Base-by-base conservation (phyloP, 2,888 invertebrate species). In the Caenorhabditis angaria region DNA sequence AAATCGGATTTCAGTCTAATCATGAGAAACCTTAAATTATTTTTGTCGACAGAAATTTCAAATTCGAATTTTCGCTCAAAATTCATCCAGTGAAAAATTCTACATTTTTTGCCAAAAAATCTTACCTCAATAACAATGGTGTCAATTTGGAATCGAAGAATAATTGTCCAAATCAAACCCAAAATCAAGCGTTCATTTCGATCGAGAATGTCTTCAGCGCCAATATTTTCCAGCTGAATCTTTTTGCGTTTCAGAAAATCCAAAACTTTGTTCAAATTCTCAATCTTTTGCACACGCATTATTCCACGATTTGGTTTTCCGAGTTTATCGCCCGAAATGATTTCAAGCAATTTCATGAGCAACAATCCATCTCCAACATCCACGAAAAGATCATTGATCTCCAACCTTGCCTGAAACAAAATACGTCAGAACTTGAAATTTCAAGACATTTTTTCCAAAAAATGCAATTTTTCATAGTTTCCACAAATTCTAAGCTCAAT, bases 111-210 rank as follows among this genome's bases (percentile, higher is more conserved):
- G n/a, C n/a, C n/a, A n/a, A n/a, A n/a, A 58, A 5, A 10, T 6
- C 61, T 48, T 32, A 95, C 94, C 89, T 95, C 95, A 84, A 96
- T 95, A 90, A 95, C 95, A 85, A 96, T 96, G 91, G 95, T 95
- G 89, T 96, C 97, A 85, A 99, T 99, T 91, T 97, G 97, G 91
- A 99, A 99, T 74, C 97, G 91, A 80, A 99, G 91, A 90, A 99
- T 99, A 88, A 99, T 99, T 72, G 97, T 99, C 97, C 97, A 99
- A 83, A 99, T 96, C 61, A 99, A 91, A 83, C 97, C 97, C 78
- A 99, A 92, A 88, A 97, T 99, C 78, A 99, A 91, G 59, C 96
- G 91, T 53, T 94, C 95, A 90, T 97, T 97, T 35, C 97, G 95
- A 89, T 99, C 97, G 76, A 97, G 95, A 81, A 99, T 97, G 89